Evolutionary conservation across 1,140 invertebrate species (phyloP).

Genomic region (Drosophila tristis): DNA sequence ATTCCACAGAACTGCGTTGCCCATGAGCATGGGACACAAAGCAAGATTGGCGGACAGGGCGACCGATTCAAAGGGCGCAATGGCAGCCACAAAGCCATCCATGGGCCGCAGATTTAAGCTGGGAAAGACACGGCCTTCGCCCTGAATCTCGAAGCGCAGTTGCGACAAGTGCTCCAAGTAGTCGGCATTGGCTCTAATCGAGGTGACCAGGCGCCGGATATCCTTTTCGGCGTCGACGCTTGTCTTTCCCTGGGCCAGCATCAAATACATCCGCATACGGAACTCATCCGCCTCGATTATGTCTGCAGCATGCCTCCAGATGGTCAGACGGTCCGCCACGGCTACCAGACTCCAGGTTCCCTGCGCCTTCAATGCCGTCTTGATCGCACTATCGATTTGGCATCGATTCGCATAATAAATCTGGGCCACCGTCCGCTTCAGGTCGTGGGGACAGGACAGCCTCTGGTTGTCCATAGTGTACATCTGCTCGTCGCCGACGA

Average conservation of each 20-base stretch:
- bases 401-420: constrained; percentile 94
- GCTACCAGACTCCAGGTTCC: constrained; percentile 93
- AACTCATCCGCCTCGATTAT: constrained; percentile 94
- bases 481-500: constrained; percentile 20
- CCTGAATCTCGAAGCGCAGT: constrained; percentile 85
- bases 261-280: constrained; percentile 95
- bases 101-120: constrained; percentile 90
- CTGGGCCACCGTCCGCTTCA: constrained; percentile 92
- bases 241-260: constrained; percentile 98
- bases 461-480: constrained; percentile 42
- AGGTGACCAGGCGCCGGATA: constrained; percentile 96
- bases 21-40: constrained; percentile 98
- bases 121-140: constrained; percentile 86
- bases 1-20: constrained; percentile 98
- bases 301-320: constrained; percentile 94
- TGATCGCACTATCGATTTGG: constrained; percentile 93
- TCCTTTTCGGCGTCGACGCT: constrained; percentile 98
- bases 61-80: constrained; percentile 99
- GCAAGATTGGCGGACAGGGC: constrained; percentile 98
- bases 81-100: constrained; percentile 98
- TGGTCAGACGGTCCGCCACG: constrained; percentile 89
- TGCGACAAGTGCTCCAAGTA: constrained; percentile 90
- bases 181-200: constrained; percentile 95
- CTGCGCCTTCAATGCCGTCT: constrained; percentile 90
- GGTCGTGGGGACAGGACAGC: constrained; percentile 89